Percentiles rank a stretch among this genome's conserved stretches.
Conservation (phyloP, 2,113 vertebrate species). For the Serinus canaria region DNA sequence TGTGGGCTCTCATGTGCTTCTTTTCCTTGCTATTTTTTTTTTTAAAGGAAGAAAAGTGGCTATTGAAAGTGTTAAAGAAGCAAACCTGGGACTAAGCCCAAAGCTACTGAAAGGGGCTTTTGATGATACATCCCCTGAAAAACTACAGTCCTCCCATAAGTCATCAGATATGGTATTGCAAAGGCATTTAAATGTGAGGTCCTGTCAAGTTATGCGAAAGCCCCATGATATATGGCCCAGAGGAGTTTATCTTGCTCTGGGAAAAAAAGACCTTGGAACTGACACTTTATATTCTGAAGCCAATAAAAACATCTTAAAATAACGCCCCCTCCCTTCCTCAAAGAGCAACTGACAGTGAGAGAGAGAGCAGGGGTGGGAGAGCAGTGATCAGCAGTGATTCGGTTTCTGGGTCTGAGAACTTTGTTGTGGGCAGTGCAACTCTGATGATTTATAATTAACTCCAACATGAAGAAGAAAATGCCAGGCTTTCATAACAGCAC, state of each 20-base stretch:
- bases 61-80: constrained; percentile 66
- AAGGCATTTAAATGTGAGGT: constrained; percentile 77
- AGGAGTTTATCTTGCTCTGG: constrained; percentile 92
- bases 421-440: constrained; percentile 79
- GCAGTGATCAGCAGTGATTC: constrained; percentile 74
- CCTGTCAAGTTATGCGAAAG: constrained; percentile 83
- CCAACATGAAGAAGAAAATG: constrained; percentile 88
- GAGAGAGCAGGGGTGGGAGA: constrained; percentile 70
- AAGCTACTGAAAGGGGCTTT: constrained; percentile 76
- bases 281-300: constrained; percentile 81
- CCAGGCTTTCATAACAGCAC: constrained; percentile 86
- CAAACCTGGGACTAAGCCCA: constrained; percentile 66
- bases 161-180: constrained; percentile 70
- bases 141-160: constrained; percentile 66
- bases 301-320: constrained; percentile 97
- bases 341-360: constrained; percentile 73
- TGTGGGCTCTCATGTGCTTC: neutral
- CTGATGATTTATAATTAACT: constrained; percentile 84
- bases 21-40: neutral
- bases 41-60: constrained; percentile 18
- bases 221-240: constrained; percentile 83
- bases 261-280: constrained; percentile 91
- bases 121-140: constrained; percentile 68
- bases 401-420: constrained; percentile 82
- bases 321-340: constrained; percentile 78